A percentile compares a stretch with the other conserved stretches of the same genome.
Evolutionary conservation across 2,797 vertebrate species (phyloP).

Genomic region (Alcedo quadribrachys): DNA sequence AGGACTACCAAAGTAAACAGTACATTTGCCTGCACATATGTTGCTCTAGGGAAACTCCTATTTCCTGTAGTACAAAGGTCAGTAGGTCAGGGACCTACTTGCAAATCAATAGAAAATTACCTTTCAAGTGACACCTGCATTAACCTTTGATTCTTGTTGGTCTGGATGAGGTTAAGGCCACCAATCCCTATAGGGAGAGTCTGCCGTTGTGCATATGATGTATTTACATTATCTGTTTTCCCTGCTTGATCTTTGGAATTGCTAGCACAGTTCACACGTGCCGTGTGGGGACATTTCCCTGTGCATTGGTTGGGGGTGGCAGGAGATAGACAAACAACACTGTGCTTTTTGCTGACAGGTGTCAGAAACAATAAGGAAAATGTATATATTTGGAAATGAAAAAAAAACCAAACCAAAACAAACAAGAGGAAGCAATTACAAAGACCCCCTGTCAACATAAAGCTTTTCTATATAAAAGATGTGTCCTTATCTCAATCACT

Average conservation of each 20-base stretch:
- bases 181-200: background rate
- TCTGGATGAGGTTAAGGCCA: constrained; percentile 33
- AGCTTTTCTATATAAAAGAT: background rate
- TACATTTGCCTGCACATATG: constrained; percentile 31
- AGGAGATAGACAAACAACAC: background rate
- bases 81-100: constrained; percentile 57
- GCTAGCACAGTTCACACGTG: constrained; percentile 6
- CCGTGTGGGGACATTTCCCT: background rate
- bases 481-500: background rate
- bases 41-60: constrained; percentile 22
- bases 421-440: background rate
- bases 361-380: constrained; percentile 53
- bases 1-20: constrained; percentile 66
- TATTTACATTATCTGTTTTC: constrained; percentile 48
- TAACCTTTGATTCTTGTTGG: constrained; percentile 59
- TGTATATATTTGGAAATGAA: background rate
- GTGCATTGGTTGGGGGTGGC: background rate
- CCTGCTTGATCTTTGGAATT: constrained; percentile 40
- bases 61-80: constrained; percentile 39
- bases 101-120: constrained; percentile 64
- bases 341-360: constrained; percentile 24
- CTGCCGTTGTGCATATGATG: background rate
- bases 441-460: background rate
- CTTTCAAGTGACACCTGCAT: constrained; percentile 58
- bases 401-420: background rate